Base-by-base conservation (phyloP, 2,113 vertebrate genomes). In the Ornithorhynchus anatinus region DNA sequence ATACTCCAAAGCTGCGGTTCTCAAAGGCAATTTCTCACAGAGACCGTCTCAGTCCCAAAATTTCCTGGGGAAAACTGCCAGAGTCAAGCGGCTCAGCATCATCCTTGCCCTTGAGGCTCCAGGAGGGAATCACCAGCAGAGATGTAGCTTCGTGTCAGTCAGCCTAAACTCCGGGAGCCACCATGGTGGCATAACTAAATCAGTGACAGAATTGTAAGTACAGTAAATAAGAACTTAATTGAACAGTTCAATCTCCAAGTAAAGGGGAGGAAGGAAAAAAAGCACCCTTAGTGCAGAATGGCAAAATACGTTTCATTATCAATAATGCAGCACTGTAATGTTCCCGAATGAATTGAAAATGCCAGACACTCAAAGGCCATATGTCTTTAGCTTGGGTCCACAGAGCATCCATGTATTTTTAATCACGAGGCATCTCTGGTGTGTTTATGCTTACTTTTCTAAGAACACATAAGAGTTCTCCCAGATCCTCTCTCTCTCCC, bases 311-410 rank as follows among this genome's bases (percentile, higher is more conserved):
- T 73, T 79, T 80, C 73, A 65, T 75, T 89, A 91, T 92, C 83
- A 89, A 91, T 91, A 92, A 91, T 92, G 89, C 85, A 92, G 81
- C 0, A 29, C 60, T 82, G 86, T 89, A 89, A 89, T 91, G 90
- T 88, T 89, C 86, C 86, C 77, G 69, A 81, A 89, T 81, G 89
- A 88, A 92, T 81, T 86, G 87, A 86, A 93, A 92, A 92, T 90
- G 86, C 89, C 91, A 92, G 66, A 86, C 81, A 91, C 91, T 89
- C 89, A 91, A 89, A 92, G 88, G 89, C 90, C 91, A 84, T 92
- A 89, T 93, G 90, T 92, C 89, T 91, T 91, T 85, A 89, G 88
- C 89, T 88, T 82, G 88, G 85, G 89, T 88, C 87, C 90, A 81
- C 89, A 86, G 42, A 88, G 77, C 84, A 84, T 82, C 84, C 88